phyloP scores from a whole-genome alignment of 2,797 vertebrate genomes.

The Anabas testudineus region DNA sequence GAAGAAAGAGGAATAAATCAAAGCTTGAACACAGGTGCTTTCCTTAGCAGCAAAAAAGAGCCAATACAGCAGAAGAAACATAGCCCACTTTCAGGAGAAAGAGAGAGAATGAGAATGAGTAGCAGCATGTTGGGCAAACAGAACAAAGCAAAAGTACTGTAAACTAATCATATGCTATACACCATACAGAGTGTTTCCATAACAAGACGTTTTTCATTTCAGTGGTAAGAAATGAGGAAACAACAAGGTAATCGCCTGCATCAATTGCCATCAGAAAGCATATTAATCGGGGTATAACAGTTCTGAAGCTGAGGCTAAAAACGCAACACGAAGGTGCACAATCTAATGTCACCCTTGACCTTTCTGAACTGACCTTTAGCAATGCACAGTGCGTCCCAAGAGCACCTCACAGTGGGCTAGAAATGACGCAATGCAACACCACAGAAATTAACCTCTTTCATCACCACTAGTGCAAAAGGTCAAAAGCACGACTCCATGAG shows the following conservation, averaged over 20 bases:
- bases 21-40: neutral
- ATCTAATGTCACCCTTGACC: constrained; percentile 27
- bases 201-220: too few species aligned
- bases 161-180: too few species aligned
- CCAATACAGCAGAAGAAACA: neutral
- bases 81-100: neutral
- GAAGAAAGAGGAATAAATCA: neutral
- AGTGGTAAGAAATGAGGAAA: too few species aligned
- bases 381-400: constrained; percentile 39
- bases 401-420: constrained; percentile 39
- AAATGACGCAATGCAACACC: constrained; percentile 62
- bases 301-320: too few species aligned
- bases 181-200: too few species aligned
- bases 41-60: neutral
- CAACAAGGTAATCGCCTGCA: too few species aligned
- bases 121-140: neutral
- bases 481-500: constrained; percentile 46
- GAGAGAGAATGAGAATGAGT: neutral
- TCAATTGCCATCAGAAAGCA: too few species aligned
- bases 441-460: constrained; percentile 67
- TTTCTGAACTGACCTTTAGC: constrained; percentile 67
- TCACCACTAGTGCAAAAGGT: constrained; percentile 66
- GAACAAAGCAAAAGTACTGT: neutral
- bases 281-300: too few species aligned
- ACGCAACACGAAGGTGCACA: too few species aligned